Base-by-base conservation (phyloP, 2,888 invertebrate genomes). In the Leptogaster cylindrica region DNA sequence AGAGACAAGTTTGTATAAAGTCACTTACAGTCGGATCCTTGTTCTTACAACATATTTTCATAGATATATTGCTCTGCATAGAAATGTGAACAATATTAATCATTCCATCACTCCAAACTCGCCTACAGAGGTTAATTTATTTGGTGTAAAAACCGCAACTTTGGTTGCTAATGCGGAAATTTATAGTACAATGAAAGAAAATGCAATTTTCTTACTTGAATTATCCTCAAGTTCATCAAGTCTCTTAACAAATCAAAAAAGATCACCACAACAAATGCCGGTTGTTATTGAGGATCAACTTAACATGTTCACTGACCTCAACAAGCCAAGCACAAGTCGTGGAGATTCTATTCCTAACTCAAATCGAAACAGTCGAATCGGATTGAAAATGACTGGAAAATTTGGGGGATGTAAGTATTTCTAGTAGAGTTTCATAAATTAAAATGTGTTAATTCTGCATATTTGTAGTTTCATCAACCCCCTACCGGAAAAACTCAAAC, bases 121-220 rank as follows among this genome's bases (percentile, higher is more conserved):
- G 75, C 78, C 1, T 75, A 75, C 27, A 76, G 83, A 70, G 77
- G 81, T 77, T 84, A 79, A 80, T 69, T 72, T 81, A 55, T 81
- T 81, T 68, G 80, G 79, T n/a, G 76, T 79, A 2, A 78, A 79
- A 69, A 76, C 78, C 1, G 77, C 79, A 20, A 78, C 79, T 2
- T 28, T 81, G 39, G 75, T 80, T 27, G 79, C 80, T 14, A 81
- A 81, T 63, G 76, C 80, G 0, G 81, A 81, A 69, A 78, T 81
- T n/a, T 81, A 81, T 55, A 78, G 79, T 27, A 86, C 91, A 3
- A 92, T 97, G 86, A 91, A 91, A 74, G 95, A 95, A 77, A 98
- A 98, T 78, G 96, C 98, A 0, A 87, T 95, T 79, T 98, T 97
- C 78, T 82, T 98, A 8, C 83, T 98, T 68, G 96, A 97, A 77